Conservation (phyloP, 1,140 invertebrate genomes). For the Atta texana region DNA sequence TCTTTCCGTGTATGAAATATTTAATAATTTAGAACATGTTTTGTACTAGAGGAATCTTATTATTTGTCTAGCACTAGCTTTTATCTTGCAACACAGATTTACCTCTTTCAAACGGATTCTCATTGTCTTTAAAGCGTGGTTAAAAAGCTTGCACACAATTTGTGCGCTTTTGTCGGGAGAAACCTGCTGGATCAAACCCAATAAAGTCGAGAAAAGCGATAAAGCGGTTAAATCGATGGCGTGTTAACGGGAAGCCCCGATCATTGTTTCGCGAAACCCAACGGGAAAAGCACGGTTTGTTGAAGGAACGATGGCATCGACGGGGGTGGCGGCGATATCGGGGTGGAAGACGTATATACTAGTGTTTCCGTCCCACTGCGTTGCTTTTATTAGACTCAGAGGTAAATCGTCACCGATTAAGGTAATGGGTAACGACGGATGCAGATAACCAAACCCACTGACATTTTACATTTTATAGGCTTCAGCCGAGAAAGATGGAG, state of each 20-base stretch:
- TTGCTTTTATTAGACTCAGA: slow-evolving; percentile 62
- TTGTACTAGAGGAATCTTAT: neutral
- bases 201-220: slow-evolving; percentile 58
- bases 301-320: slow-evolving; percentile 27
- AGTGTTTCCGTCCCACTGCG: slow-evolving; percentile 12
- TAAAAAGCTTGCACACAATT: slow-evolving; percentile 57
- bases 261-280: slow-evolving; percentile 61
- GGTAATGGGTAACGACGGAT: slow-evolving; percentile 50
- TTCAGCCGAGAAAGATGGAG: too few species aligned
- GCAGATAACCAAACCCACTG: slow-evolving; percentile 14
- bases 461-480: slow-evolving; percentile 40
- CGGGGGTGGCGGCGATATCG: neutral
- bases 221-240: slow-evolving; percentile 61
- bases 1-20: neutral
- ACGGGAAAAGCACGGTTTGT: slow-evolving; percentile 44
- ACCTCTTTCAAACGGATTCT: neutral
- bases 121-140: slow-evolving; percentile 26
- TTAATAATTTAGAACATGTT: slow-evolving; percentile 4
- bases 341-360: slow-evolving; percentile 53
- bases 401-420: slow-evolving; percentile 70
- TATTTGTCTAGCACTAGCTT: neutral
- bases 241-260: slow-evolving; percentile 56
- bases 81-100: slow-evolving; percentile 31
- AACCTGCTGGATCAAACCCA: slow-evolving; percentile 26
- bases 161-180: slow-evolving; percentile 1